These are phyloP conservation scores for Dermochelys coriacea DNA, from an alignment of 2,797 vertebrate species.

Conservation along the genomic window DNA sequence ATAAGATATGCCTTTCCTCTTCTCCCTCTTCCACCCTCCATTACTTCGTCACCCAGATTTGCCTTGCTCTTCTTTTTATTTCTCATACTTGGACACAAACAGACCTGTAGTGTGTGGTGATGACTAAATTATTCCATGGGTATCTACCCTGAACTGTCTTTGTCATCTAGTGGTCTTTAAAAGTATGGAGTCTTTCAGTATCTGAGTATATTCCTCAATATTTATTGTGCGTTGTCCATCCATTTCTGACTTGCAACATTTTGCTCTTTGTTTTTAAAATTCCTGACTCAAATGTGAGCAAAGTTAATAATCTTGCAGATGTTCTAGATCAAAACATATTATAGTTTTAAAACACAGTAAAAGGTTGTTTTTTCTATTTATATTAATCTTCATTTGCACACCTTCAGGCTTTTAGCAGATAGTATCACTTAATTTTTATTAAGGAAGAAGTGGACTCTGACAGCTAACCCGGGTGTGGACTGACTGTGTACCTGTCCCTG, in stretches of 20 bases:
- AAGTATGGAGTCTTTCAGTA: constrained; percentile 36
- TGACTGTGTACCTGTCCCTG: background rate
- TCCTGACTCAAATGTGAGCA: constrained; percentile 37
- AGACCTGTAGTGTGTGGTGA: background rate
- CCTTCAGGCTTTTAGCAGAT: constrained; percentile 11
- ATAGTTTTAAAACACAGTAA: constrained; percentile 19
- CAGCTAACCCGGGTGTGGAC: background rate
- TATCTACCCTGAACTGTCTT: background rate
- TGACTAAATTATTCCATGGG: constrained; percentile 53
- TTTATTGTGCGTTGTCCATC: background rate
- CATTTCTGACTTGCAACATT: background rate
- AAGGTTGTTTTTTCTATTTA: background rate
- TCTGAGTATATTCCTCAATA: background rate
- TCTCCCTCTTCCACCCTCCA: constrained; percentile 40
- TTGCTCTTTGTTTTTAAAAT: constrained; percentile 32
- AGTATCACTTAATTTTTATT: constrained; percentile 32
- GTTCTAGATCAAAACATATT: constrained; percentile 54
- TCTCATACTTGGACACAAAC: constrained; percentile 35
- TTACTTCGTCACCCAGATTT: constrained; percentile 37
- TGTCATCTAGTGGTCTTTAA: constrained; percentile 18
- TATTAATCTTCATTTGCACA: constrained; percentile 51
- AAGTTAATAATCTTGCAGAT: constrained; percentile 59
- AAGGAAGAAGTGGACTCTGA: constrained; percentile 20
- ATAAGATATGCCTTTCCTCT: background rate
- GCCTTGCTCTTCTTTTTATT: constrained; percentile 51